Conservation (phyloP, 2,113 vertebrate species). For the Marcusenius ussheri region DNA sequence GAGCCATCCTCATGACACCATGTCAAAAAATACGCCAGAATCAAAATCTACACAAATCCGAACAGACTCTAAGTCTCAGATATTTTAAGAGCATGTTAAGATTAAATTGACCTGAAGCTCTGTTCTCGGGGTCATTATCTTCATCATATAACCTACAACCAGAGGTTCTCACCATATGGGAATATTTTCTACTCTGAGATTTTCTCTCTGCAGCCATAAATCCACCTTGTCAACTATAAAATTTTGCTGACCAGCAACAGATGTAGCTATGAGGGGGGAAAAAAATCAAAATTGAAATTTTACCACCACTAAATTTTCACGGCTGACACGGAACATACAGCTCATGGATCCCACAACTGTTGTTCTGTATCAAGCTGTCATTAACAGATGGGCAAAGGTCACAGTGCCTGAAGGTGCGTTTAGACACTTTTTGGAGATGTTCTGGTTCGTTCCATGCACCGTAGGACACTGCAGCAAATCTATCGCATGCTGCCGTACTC, state of each 20-base stretch:
- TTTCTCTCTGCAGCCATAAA: constrained; percentile 54
- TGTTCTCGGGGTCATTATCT: constrained; percentile 60
- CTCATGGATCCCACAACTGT: not conserved
- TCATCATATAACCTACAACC: constrained; percentile 52
- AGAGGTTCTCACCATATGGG: constrained; percentile 61
- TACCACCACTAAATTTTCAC: constrained; percentile 42
- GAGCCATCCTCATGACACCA: not conserved
- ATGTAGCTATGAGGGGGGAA: constrained; percentile 50
- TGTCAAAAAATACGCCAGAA: not conserved
- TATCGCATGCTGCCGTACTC: not conserved
- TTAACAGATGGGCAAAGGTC: not conserved
- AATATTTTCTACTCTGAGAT: constrained; percentile 57
- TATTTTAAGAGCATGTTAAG: not conserved
- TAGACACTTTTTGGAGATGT: not conserved
- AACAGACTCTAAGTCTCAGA: too few species aligned
- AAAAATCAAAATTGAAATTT: constrained; percentile 46
- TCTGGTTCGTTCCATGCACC: not conserved
- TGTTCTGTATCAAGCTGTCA: not conserved
- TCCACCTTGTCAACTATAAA: constrained; percentile 66
- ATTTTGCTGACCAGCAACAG: constrained; percentile 61
- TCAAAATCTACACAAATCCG: not conserved
- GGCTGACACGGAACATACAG: constrained; percentile 25
- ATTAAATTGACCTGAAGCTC: not conserved
- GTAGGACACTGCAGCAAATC: not conserved
- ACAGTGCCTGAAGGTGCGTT: too few species aligned